phyloP scores from a whole-genome alignment of 2,797 vertebrate genomes.

The Chlorospingus semifuscus region DNA sequence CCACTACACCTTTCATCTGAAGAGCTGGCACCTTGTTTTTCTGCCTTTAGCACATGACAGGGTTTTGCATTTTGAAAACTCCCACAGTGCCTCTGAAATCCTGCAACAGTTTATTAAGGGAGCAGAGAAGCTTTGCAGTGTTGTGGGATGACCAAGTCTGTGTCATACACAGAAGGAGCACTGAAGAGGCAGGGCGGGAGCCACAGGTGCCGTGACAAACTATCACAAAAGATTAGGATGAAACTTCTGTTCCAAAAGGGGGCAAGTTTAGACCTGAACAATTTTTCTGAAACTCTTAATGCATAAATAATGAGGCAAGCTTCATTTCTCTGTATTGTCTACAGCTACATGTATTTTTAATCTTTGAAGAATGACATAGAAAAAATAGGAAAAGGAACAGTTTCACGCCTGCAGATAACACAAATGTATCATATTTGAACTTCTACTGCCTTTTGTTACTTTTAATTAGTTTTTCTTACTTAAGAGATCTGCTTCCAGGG shows the following conservation, averaged over 20 bases:
- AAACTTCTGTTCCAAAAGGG: not conserved
- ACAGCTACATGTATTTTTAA: not conserved
- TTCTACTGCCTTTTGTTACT: not conserved
- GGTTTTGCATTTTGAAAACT: not conserved
- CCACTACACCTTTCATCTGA: not conserved
- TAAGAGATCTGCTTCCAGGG: not conserved
- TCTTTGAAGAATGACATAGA: not conserved
- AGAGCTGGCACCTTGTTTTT: not conserved
- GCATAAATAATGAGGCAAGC: not conserved
- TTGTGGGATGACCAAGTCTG: not conserved
- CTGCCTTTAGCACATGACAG: not conserved
- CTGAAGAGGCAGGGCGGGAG: not conserved
- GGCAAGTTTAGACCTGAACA: slow-evolving; percentile 4
- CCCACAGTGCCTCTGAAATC: not conserved
- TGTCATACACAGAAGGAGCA: not conserved
- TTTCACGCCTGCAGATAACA: not conserved
- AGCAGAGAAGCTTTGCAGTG: not conserved
- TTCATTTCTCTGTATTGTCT: not conserved
- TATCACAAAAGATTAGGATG: not conserved
- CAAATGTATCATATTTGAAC: not conserved
- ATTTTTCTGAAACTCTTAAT: slow-evolving; percentile 22
- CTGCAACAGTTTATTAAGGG: not conserved
- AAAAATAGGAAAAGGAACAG: not conserved
- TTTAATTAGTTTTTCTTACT: not conserved
- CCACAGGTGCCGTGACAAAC: not conserved